Conservation (phyloP, 2,888 invertebrate species). For the Sisyra terminalis region DNA sequence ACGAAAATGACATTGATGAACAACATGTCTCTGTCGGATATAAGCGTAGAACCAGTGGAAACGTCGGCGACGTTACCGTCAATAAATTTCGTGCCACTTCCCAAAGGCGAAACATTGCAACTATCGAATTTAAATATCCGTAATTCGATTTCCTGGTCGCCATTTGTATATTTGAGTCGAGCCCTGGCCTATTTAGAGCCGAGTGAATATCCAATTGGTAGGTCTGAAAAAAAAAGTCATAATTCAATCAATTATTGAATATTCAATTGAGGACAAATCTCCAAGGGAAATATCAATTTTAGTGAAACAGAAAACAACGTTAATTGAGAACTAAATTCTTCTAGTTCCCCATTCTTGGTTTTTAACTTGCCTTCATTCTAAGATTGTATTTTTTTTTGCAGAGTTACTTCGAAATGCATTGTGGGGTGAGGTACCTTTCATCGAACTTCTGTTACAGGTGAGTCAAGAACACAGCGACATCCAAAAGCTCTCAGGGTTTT, state of each 20-base stretch:
- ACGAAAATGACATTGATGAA: too few species aligned
- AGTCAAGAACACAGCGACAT: conserved; percentile 9
- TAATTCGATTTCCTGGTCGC: conserved; percentile 35
- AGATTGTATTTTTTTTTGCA: conserved; percentile 15
- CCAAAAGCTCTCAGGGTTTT: not conserved
- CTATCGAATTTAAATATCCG: conserved; percentile 33
- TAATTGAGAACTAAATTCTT: too few species aligned
- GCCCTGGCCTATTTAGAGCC: conserved; percentile 47
- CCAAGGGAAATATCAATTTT: too few species aligned
- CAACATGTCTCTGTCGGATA: too few species aligned
- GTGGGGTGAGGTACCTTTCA: conserved; percentile 22
- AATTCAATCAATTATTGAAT: too few species aligned
- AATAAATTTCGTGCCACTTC: conserved; percentile 22
- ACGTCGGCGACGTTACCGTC: not conserved
- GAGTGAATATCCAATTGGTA: conserved; percentile 46
- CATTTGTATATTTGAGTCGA: conserved; percentile 42
- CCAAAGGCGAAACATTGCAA: conserved; percentile 23
- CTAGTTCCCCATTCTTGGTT: too few species aligned
- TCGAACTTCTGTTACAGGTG: conserved; percentile 23
- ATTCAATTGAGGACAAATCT: too few species aligned
- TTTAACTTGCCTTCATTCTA: too few species aligned
- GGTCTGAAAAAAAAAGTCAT: conserved; percentile 18
- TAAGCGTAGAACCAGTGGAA: too few species aligned
- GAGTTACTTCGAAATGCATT: conserved; percentile 25
- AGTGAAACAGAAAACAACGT: too few species aligned